Conservation (phyloP, 2,888 invertebrate genomes). For the Lathronympha strigana region DNA sequence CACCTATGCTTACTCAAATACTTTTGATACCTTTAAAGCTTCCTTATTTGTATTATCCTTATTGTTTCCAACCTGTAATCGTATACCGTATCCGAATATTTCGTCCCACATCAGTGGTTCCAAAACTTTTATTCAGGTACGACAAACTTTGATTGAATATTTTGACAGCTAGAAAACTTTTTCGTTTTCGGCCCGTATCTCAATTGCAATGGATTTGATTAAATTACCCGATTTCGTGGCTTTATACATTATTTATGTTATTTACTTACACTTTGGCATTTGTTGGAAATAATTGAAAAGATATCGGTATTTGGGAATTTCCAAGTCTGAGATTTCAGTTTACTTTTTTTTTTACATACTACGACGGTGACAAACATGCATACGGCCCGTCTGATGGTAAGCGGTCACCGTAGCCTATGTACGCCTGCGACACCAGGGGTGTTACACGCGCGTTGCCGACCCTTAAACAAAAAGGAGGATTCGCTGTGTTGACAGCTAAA, state of each 20-base stretch:
- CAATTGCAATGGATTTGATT: slow-evolving; percentile 54
- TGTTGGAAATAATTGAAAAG: slow-evolving; percentile 1
- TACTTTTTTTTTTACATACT: not conserved
- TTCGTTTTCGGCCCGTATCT: slow-evolving; percentile 52
- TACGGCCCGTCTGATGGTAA: too few relatives aligned
- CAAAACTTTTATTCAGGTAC: slow-evolving; percentile 56
- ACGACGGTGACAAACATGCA: too few relatives aligned
- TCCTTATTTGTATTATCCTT: not conserved
- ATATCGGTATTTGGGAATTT: not conserved
- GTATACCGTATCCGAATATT: not conserved
- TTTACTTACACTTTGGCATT: slow-evolving; percentile 31
- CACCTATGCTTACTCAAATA: too few relatives aligned
- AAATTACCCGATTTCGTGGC: slow-evolving; percentile 44
- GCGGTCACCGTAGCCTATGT: too few relatives aligned
- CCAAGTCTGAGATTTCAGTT: not conserved
- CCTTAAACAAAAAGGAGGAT: too few relatives aligned
- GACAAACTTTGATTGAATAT: slow-evolving; percentile 72
- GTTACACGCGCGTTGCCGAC: too few relatives aligned
- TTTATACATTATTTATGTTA: slow-evolving; percentile 46
- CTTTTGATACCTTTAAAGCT: not conserved
- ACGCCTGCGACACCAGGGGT: too few relatives aligned
- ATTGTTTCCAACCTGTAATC: not conserved
- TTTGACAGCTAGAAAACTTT: slow-evolving; percentile 56
- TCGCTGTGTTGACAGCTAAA: too few relatives aligned
- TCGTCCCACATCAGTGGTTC: slow-evolving; percentile 39